Evolutionary conservation across 1,140 invertebrate genomes (phyloP).

Genomic region (Macrotrachela quadricornifera): DNA sequence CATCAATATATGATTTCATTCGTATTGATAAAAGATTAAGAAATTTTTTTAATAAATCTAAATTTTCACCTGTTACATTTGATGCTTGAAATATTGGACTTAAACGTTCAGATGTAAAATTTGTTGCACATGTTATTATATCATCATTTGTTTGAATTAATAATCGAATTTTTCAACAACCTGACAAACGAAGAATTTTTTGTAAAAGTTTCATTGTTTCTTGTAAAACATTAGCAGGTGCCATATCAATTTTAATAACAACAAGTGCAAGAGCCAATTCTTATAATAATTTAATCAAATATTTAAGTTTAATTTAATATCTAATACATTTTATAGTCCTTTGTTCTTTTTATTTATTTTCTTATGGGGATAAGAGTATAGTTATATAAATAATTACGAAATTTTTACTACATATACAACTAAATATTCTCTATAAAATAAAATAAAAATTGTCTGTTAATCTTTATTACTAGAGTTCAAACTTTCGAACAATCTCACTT

Average conservation of each 20-base stretch:
- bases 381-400: no score
- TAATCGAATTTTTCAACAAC: slow-evolving; percentile 89
- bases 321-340: no score
- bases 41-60: slow-evolving; percentile 83
- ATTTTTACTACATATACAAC: no score
- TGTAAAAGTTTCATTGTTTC: slow-evolving; percentile 79
- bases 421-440: no score
- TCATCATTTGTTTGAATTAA: slow-evolving; percentile 83
- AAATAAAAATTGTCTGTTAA: no score
- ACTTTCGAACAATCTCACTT: no score
- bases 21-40: slow-evolving; percentile 79
- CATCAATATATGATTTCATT: slow-evolving; percentile 56
- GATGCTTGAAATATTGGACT: slow-evolving; percentile 98
- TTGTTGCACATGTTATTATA: slow-evolving; percentile 89
- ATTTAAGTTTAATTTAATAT: no score
- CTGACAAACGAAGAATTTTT: slow-evolving; percentile 80
- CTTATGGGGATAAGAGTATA: no score
- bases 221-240: slow-evolving; percentile 77
- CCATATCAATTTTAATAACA: slow-evolving; percentile 97
- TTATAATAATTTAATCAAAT: no score
- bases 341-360: no score
- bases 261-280: slow-evolving; percentile 86
- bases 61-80: slow-evolving; percentile 85
- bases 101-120: slow-evolving; percentile 88
- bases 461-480: no score